Evolutionary conservation across 2,888 invertebrate species (phyloP).

Genomic region (Mylabris sibirica): DNA sequence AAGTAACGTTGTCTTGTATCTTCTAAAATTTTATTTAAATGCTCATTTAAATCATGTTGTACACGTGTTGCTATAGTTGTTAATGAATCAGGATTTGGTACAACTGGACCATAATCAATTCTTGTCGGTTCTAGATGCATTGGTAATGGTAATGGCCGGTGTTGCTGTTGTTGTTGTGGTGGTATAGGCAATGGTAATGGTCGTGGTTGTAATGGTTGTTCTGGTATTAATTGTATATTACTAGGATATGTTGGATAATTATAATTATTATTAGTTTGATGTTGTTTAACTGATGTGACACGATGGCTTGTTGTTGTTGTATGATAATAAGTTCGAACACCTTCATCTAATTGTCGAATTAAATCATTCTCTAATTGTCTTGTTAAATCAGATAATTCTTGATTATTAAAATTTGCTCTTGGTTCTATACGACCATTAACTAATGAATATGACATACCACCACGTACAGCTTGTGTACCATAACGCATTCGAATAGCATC

Average conservation of each 20-base stretch:
- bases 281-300: slow-evolving; percentile 20
- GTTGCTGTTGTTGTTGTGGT: slow-evolving; percentile 14
- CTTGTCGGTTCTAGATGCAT: slow-evolving; percentile 10
- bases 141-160: slow-evolving; percentile 8
- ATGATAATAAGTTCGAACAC: slow-evolving; percentile 34
- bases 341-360: slow-evolving; percentile 46
- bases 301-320: slow-evolving; percentile 14
- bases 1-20: slow-evolving; percentile 47
- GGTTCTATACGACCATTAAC: slow-evolving; percentile 45
- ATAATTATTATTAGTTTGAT: slow-evolving; percentile 18
- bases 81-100: slow-evolving; percentile 48
- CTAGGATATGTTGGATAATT: slow-evolving; percentile 22
- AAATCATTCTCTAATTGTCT: slow-evolving; percentile 51
- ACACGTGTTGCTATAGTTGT: slow-evolving; percentile 52
- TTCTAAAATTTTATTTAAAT: slow-evolving; percentile 50
- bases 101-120: slow-evolving; percentile 43
- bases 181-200: neutral
- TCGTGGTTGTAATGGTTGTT: slow-evolving; percentile 6
- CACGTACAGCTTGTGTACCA: slow-evolving; percentile 46
- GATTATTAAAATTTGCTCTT: slow-evolving; percentile 52
- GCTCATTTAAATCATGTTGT: slow-evolving; percentile 50
- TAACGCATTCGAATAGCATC: slow-evolving; percentile 49
- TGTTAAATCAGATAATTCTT: slow-evolving; percentile 52
- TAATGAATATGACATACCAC: slow-evolving; percentile 50
- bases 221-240: slow-evolving; percentile 19